These are phyloP conservation scores for Cheirogaleus major DNA, from an alignment of 2,797 vertebrate species.

Conservation along the genomic window DNA sequence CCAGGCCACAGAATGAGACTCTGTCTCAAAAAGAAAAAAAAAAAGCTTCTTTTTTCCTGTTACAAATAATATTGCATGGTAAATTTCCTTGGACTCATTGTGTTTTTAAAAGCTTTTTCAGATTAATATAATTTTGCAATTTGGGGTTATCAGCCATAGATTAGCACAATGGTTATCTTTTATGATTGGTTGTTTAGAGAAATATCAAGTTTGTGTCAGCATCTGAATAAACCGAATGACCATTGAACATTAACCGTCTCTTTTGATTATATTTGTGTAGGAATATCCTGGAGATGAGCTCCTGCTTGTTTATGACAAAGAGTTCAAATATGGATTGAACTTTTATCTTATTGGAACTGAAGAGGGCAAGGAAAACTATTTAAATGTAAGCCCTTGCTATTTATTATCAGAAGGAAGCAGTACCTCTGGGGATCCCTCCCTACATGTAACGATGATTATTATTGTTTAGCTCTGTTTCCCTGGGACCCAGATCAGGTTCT, in stretches of 20 bases:
- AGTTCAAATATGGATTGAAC: conserved; percentile 90
- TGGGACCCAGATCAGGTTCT: neutral
- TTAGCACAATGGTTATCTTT: neutral
- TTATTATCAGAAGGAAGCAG: neutral
- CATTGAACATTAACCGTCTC: neutral
- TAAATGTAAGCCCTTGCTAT: conserved; percentile 84
- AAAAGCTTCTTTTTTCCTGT: neutral
- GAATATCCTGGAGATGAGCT: conserved; percentile 95
- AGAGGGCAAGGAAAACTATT: conserved; percentile 90
- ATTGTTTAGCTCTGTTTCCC: neutral
- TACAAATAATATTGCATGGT: neutral
- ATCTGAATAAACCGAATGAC: neutral
- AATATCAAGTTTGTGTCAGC: neutral
- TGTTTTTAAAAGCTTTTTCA: conserved; percentile 15
- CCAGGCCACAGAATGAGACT: too few relatives aligned
- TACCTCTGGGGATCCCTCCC: too few relatives aligned
- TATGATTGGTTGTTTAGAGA: neutral
- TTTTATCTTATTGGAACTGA: conserved; percentile 94
- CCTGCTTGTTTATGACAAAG: conserved; percentile 92
- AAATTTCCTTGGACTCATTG: neutral
- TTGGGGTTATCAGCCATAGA: neutral
- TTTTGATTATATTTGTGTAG: conserved; percentile 82
- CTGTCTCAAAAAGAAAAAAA: neutral
- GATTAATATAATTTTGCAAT: conserved; percentile 13
- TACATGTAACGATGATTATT: neutral